phyloP scores from a whole-genome alignment of 1,140 invertebrate genomes.

The Drosophila asahinai region DNA sequence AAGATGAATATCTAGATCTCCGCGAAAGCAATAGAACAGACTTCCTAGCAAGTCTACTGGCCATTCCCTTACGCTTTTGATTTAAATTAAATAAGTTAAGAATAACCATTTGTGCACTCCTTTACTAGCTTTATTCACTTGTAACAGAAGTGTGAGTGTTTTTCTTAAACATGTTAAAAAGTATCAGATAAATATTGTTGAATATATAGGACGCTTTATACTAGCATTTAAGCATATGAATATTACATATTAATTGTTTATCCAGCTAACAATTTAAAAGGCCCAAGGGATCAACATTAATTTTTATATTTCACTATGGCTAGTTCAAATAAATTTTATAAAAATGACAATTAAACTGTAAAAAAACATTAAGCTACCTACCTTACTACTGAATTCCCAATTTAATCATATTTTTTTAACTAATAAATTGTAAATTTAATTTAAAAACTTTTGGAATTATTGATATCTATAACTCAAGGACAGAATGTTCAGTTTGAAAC shows the following conservation, averaged over 20 bases:
- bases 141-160: conserved; percentile 1
- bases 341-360: conserved; percentile 11
- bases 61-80: conserved; percentile 47
- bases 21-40: conserved; percentile 25
- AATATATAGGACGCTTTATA: conserved; percentile 8
- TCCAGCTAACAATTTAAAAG: conserved; percentile 19
- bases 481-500: neutral
- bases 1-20: conserved; percentile 33
- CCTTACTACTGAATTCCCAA: neutral
- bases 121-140: conserved; percentile 21
- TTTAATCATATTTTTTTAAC: neutral
- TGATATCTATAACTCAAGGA: neutral
- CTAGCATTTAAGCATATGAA: conserved; percentile 5
- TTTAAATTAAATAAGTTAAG: conserved; percentile 15
- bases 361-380: neutral
- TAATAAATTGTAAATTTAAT: neutral
- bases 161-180: conserved; percentile 11
- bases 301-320: conserved; percentile 28
- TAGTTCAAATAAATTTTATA: conserved; percentile 26
- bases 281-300: conserved; percentile 45
- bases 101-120: conserved; percentile 25
- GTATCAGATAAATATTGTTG: neutral
- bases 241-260: conserved; percentile 12
- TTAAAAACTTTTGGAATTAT: neutral
- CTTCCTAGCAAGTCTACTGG: conserved; percentile 17